Base-by-base conservation (phyloP, 2,888 invertebrate species). In the Tipula helvola region DNA sequence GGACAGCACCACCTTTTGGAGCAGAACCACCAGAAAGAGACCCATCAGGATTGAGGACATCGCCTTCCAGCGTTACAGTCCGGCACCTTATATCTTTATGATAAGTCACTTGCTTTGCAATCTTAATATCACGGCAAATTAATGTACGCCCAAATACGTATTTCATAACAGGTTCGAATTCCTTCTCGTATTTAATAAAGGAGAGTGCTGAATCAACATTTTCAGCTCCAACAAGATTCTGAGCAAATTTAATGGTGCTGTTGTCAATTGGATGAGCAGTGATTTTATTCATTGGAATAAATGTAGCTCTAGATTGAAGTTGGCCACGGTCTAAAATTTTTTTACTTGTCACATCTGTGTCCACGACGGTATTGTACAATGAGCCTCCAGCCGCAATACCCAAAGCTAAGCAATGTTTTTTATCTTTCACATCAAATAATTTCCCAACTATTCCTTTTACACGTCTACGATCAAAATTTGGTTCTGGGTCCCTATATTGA, bases 221-320 rank as follows among this genome's bases (percentile, higher is more conserved):
- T 87, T 96, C 95, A 8, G 93, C 92, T 0, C 98, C 98, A 71
- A 95, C 95, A 88, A 96, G 91, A 36, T 93, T 91, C 91, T 97
- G 94, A 3, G 98, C 98, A 39, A 93, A 91, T 44, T 92, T 91
- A 10, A 97, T 91, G 0, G 93, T 93, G 41, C 91, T 90, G 0
- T 90, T 89, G 89, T 95, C 94, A 88, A 98, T 94, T 87, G 92
- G 90, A 88, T 92, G 91, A 0, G 94, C 94, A 41, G 92, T 90
- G 88, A 99, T 97, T 93, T 97, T 97, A 92, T 97, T 98, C 88
- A 99, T 93, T 36, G 98, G 98, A 87, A 98, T 96, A 90, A 98
- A 94, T 87, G 98, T 98, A 87, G 95, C 95, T 87, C 98, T 94
- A 18, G 94, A 92, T 90, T 95, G 95, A 87, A 99, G 92, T 88